phyloP scores from a whole-genome alignment of 2,888 invertebrate genomes.

The Pterobdella sp. region DNA sequence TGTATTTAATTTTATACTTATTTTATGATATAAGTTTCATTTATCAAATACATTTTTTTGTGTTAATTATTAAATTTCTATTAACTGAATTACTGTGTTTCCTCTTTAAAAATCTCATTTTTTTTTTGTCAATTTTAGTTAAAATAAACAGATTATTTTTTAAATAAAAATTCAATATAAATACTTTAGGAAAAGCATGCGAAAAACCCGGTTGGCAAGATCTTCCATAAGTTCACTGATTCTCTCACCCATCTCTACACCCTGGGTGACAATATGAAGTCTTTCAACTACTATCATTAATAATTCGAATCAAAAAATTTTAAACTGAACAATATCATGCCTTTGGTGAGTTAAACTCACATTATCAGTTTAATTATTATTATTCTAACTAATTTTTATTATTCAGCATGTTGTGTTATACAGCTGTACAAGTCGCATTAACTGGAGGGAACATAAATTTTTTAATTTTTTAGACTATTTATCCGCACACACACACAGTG shows the following conservation, averaged over 20 bases:
- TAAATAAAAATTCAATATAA: neutral
- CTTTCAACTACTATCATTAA: no score
- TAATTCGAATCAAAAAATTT: no score
- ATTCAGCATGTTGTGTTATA: no score
- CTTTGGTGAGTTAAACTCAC: no score
- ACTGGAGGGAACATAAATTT: no score
- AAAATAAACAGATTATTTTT: neutral
- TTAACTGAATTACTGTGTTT: neutral
- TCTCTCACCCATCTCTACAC: conserved; percentile 82
- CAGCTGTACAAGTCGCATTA: no score
- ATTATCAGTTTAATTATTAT: no score
- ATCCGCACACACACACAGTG: conserved; percentile 49
- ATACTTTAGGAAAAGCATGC: conserved; percentile 75
- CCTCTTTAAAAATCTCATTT: neutral
- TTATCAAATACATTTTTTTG: no score
- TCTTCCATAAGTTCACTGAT: conserved; percentile 64
- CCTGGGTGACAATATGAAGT: conserved; percentile 53
- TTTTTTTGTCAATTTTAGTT: neutral
- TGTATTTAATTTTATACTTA: neutral
- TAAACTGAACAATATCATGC: no score
- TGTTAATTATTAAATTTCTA: neutral
- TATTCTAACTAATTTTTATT: no score
- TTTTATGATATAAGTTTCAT: neutral
- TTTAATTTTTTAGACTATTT: neutral
- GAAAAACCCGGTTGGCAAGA: conserved; percentile 69